A percentile compares a stretch with the other conserved stretches of the same genome.
Conservation (phyloP, 2,797 vertebrate species). For the Alectoris magna region DNA sequence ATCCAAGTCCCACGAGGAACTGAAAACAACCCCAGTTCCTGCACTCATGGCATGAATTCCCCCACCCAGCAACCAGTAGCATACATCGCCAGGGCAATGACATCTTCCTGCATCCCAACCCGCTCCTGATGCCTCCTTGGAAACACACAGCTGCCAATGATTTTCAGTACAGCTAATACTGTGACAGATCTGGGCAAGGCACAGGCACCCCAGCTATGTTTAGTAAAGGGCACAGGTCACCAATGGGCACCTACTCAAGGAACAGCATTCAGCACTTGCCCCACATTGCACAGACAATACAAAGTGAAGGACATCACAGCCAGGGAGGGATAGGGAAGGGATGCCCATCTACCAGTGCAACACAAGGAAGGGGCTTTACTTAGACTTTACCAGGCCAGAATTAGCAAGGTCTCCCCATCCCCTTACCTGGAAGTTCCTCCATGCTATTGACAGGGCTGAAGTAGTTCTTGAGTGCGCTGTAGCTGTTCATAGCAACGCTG, state of each 20-base stretch:
- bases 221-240: background rate
- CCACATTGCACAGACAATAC: background rate
- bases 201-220: background rate
- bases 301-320: background rate
- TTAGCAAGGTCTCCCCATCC: background rate
- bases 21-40: background rate
- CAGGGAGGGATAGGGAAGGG: background rate
- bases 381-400: background rate
- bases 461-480: conserved; percentile 98
- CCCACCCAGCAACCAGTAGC: background rate
- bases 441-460: conserved; percentile 95
- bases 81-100: background rate
- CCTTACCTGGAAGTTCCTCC: conserved; percentile 93
- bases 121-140: background rate
- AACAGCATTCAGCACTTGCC: background rate
- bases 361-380: background rate
- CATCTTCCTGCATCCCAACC: background rate
- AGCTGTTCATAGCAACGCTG: conserved; percentile 97
- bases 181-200: background rate
- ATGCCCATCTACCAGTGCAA: background rate
- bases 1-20: background rate
- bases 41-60: background rate
- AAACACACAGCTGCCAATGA: background rate
- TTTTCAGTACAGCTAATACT: background rate
- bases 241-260: background rate